Evolutionary conservation across 2,888 invertebrate genomes (phyloP).

Genomic region (Andrena marginata): DNA sequence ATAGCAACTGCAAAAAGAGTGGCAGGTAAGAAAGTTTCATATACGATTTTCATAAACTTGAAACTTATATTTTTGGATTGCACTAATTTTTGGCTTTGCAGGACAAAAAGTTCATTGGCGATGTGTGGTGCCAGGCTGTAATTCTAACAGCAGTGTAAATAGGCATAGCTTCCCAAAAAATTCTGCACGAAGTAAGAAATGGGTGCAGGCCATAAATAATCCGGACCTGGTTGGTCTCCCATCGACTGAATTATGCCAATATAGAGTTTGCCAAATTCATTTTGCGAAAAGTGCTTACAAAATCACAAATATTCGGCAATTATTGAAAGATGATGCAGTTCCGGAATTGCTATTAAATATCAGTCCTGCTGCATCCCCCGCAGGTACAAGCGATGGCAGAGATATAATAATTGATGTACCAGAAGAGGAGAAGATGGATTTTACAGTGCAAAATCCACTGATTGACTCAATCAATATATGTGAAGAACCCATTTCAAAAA

Average conservation of each 20-base stretch:
- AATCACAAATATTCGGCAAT: not conserved
- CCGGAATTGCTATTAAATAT: not conserved
- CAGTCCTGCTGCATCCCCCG: not conserved
- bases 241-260: not conserved
- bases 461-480: not conserved
- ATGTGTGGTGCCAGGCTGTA: not conserved
- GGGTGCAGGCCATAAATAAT: not conserved
- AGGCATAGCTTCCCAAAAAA: not conserved
- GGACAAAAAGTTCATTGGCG: constrained; percentile 3
- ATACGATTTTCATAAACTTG: not conserved
- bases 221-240: not conserved
- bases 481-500: too few relatives aligned
- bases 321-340: not conserved
- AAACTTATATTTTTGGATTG: not conserved
- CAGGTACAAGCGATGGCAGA: not conserved
- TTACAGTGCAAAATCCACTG: not conserved
- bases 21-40: constrained; percentile 3
- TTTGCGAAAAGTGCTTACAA: not conserved
- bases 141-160: not conserved
- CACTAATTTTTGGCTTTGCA: not conserved
- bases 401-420: not conserved
- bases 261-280: not conserved
- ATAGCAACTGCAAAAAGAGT: not conserved
- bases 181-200: not conserved
- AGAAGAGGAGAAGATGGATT: not conserved